Conservation (phyloP, 2,888 invertebrate genomes). For the Eupithecia vulgata region DNA sequence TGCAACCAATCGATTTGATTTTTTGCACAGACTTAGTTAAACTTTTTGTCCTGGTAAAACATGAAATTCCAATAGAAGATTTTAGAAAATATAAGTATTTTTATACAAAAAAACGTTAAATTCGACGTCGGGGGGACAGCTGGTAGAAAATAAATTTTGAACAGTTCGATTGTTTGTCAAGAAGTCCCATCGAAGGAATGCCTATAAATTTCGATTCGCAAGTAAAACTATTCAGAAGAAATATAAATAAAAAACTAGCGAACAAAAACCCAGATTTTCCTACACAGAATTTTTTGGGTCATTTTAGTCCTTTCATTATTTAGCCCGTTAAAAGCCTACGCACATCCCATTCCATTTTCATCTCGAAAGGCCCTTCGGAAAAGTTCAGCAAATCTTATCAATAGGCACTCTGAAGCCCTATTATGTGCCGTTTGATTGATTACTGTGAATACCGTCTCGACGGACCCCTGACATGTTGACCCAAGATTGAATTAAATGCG, state of each 20-base stretch:
- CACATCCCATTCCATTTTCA: constrained; percentile 8
- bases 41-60: no score
- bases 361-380: constrained; percentile 12
- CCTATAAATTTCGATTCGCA: not conserved
- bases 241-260: not conserved
- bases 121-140: no score
- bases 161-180: not conserved
- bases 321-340: constrained; percentile 5
- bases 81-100: no score
- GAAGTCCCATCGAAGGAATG: not conserved
- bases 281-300: not conserved
- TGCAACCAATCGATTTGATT: no score
- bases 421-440: constrained; percentile 61
- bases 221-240: not conserved
- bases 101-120: no score
- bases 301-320: not conserved
- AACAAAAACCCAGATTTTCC: not conserved
- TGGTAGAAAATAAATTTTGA: no score
- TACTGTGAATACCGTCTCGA: constrained; percentile 57
- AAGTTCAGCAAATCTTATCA: constrained; percentile 27
- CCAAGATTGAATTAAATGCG: constrained; percentile 60
- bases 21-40: no score
- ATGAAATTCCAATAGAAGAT: no score
- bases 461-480: constrained; percentile 60
- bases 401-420: constrained; percentile 33